phyloP scores from a whole-genome alignment of 2,113 vertebrate genomes.

The Danio rerio region GRCz12tu NC_133192.1:28362501-28363000 shows the following conservation, averaged over 20 bases:
- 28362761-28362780: background rate
- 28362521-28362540: background rate
- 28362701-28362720: background rate
- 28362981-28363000: background rate
- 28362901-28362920: slow-evolving; percentile 5
- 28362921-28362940: background rate
- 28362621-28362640: background rate
- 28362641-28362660: background rate
- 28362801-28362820: too few relatives aligned
- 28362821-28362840: too few relatives aligned
- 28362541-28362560: background rate
- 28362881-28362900: background rate
- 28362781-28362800: background rate
- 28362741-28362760: background rate
- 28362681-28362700: background rate
- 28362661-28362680: background rate
- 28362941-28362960: background rate
- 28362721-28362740: slow-evolving; percentile 12
- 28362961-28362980: slow-evolving; percentile 8
- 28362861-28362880: background rate
- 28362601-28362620: background rate
- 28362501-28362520: background rate
- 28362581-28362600: background rate
- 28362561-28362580: slow-evolving; percentile 18
- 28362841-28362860: too few relatives aligned